phyloP scores from a whole-genome alignment of 2,888 invertebrate genomes.

The Hyposoter dolosus region DNA sequence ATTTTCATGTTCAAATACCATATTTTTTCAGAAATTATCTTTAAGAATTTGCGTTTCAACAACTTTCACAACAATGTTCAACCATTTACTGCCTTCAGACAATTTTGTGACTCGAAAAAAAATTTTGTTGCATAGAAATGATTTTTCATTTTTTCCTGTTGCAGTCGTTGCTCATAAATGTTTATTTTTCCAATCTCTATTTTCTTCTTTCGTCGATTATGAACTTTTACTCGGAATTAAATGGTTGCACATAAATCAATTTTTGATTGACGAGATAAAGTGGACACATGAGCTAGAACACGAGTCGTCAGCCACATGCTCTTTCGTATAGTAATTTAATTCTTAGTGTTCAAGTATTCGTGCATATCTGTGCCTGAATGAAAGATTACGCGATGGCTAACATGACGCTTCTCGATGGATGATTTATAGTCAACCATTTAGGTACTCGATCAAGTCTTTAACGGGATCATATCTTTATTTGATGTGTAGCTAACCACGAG shows the following conservation, averaged over 20 bases:
- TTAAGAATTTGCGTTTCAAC: no score
- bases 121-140: neutral
- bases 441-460: neutral
- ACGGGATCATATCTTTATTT: neutral
- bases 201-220: neutral
- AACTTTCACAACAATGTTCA: no score
- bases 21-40: no score
- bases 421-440: constrained; percentile 3
- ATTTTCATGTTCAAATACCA: no score
- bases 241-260: neutral
- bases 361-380: neutral
- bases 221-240: constrained; percentile 2
- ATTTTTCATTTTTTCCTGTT: neutral
- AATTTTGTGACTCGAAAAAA: neutral
- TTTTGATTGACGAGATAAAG: constrained; percentile 35
- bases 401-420: constrained; percentile 8
- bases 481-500: neutral
- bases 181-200: neutral
- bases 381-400: constrained; percentile 9
- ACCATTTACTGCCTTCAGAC: no score
- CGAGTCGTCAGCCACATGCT: constrained; percentile 12
- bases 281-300: constrained; percentile 19
- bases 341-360: neutral
- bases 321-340: constrained; percentile 26
- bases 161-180: neutral